Conservation (phyloP, 2,113 vertebrate genomes). For the Leptodactylus fuscus region DNA sequence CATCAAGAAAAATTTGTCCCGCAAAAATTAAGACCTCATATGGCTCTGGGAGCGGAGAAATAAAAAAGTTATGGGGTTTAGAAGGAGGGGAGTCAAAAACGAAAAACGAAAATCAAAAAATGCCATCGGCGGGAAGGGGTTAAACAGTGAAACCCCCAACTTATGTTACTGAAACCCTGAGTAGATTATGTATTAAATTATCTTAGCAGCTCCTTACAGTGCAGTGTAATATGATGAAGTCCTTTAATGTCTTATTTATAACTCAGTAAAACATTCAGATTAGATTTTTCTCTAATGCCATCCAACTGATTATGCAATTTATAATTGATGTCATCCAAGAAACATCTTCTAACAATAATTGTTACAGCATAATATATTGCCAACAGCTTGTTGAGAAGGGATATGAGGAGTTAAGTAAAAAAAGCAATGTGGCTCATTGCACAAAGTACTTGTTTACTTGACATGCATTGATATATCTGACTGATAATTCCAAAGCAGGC, state of each 20-base stretch:
- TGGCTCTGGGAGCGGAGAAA: too few relatives aligned
- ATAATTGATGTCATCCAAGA: background rate
- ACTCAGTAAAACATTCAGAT: background rate
- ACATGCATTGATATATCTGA: slow-evolving; percentile 19
- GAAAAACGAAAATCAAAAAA: too few relatives aligned
- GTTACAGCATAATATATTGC: background rate
- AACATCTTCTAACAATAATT: background rate
- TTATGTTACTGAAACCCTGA: too few relatives aligned
- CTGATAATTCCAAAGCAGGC: slow-evolving; percentile 32
- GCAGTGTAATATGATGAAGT: background rate
- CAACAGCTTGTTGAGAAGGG: background rate
- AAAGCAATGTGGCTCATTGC: background rate
- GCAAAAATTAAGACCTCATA: too few relatives aligned
- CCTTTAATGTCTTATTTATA: background rate
- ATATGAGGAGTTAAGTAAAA: background rate
- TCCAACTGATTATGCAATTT: background rate
- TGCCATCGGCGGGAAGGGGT: too few relatives aligned
- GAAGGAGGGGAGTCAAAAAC: too few relatives aligned
- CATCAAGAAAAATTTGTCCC: too few relatives aligned
- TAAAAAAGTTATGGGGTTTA: too few relatives aligned
- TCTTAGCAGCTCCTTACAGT: background rate
- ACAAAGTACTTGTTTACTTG: slow-evolving; percentile 23
- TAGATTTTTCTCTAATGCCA: background rate
- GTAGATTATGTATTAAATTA: too few relatives aligned
- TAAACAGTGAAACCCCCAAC: too few relatives aligned